Evolutionary conservation across 1,140 invertebrate genomes (phyloP), one percentile per base, ranked within the genome.

Genomic region (Euura lappo): DNA sequence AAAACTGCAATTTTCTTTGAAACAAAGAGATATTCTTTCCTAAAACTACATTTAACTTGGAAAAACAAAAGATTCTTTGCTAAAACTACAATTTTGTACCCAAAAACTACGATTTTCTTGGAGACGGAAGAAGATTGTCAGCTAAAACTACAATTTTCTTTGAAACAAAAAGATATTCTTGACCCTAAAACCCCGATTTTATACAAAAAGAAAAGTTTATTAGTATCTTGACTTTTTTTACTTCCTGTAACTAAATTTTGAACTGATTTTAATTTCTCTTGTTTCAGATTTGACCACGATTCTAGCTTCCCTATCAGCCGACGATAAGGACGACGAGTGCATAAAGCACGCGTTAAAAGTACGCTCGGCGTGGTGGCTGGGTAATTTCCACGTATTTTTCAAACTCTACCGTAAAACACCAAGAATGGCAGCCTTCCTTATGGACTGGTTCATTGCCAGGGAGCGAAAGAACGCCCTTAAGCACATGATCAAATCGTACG

Each of bases 361-460:
- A 68, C 91, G 95, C 74, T 94, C 94, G 74, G 96, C 97, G 6
- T 99, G 97, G 97, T 93, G 94, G 74, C 90, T 96, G 75, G 93
- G 93, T 78, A 98, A 98, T 89, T 97, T 96, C 86, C 93, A 96
- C 85, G 93, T 91, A 85, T 95, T 99, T 87, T 99, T 99, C 90
- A 90, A 93, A 80, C 88, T 99, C 66, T 99, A 98, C 87, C 90
- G 91, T 74, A 85, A 85, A 68, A 94, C 98, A 42, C 98, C 98
- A 7, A 91, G 95, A 84, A 99, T 99, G 98, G 93, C 96, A n/a
- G 94, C 94, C 44, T 98, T 96, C 88, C 91, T 99, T 69, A 96
- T 99, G 88, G 97, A 99, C 88, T 98, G 97, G 97, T 99, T 99
- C 91, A 91, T 97, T 81, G 93, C 97, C 68, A 90, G 97, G 82